Evolutionary conservation across 2,113 vertebrate species (phyloP).

Genomic region (Sinocyclocheilus anshuiensis): DNA sequence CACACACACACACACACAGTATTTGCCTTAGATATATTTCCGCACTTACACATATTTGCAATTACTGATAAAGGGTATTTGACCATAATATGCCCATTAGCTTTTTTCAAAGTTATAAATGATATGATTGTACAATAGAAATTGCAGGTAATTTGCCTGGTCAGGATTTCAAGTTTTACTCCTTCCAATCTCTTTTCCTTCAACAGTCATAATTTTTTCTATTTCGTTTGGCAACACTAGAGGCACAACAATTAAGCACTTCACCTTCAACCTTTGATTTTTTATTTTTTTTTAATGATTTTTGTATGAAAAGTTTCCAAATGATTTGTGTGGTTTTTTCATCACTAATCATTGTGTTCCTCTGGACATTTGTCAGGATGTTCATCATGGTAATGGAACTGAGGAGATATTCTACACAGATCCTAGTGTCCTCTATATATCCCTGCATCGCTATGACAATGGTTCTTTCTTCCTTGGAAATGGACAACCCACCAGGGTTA

Average conservation of each 20-base stretch:
- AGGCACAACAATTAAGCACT: not conserved
- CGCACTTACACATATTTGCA: conserved; percentile 27
- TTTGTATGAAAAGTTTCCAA: not conserved
- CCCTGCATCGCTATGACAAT: conserved; percentile 86
- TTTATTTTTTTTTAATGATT: too few species aligned
- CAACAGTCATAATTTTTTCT: not conserved
- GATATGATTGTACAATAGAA: not conserved
- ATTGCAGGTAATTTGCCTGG: not conserved
- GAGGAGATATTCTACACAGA: conserved; percentile 91
- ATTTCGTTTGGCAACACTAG: not conserved
- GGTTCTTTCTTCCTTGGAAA: conserved; percentile 87
- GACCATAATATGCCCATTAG: not conserved
- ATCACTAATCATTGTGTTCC: not conserved
- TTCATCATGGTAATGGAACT: conserved; percentile 91
- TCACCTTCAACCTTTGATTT: not conserved
- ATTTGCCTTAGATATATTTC: conserved; percentile 38
- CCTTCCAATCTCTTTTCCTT: not conserved
- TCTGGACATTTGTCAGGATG: conserved; percentile 74
- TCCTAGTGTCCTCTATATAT: conserved; percentile 88
- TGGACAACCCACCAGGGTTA: conserved; percentile 85
- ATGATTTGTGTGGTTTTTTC: not conserved
- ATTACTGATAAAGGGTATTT: not conserved
- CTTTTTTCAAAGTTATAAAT: not conserved
- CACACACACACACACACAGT: conserved; percentile 11
- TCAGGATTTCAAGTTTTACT: not conserved